These are phyloP conservation scores for Ochropacha duplaris DNA, from an alignment of 2,888 invertebrate genomes.

Conservation along the genomic window DNA sequence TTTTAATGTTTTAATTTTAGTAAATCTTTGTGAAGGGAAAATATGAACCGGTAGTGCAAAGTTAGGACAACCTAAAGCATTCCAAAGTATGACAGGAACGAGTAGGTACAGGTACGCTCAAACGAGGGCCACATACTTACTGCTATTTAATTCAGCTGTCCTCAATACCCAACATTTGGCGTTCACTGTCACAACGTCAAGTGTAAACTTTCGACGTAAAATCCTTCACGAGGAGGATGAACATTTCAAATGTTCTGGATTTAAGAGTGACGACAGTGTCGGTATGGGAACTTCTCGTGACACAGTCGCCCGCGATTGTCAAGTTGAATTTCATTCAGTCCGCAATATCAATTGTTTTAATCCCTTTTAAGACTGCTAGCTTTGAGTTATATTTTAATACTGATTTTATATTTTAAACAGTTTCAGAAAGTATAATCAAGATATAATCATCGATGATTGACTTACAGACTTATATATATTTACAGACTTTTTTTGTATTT, in stretches of 20 bases:
- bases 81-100: neutral
- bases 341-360: slow-evolving; percentile 22
- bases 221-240: slow-evolving; percentile 37
- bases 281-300: slow-evolving; percentile 33
- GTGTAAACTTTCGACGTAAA: slow-evolving; percentile 36
- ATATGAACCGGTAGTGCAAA: neutral
- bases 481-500: too few species aligned
- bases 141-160: slow-evolving; percentile 9
- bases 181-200: slow-evolving; percentile 32
- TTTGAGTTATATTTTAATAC: too few species aligned
- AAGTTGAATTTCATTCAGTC: slow-evolving; percentile 27
- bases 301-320: slow-evolving; percentile 30
- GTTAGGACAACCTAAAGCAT: neutral
- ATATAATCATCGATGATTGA: too few species aligned
- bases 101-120: neutral
- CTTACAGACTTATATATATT: too few species aligned
- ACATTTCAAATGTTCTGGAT: slow-evolving; percentile 48
- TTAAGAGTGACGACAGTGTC: slow-evolving; percentile 40
- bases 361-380: neutral
- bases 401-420: too few species aligned
- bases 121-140: neutral
- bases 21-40: neutral
- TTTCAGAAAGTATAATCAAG: neutral
- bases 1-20: neutral
- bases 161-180: slow-evolving; percentile 29